A percentile compares a stretch with the other conserved stretches of the same genome.
Evolutionary conservation across 1,140 invertebrate genomes (phyloP).

Genomic region (Drosophila hydei): DNA sequence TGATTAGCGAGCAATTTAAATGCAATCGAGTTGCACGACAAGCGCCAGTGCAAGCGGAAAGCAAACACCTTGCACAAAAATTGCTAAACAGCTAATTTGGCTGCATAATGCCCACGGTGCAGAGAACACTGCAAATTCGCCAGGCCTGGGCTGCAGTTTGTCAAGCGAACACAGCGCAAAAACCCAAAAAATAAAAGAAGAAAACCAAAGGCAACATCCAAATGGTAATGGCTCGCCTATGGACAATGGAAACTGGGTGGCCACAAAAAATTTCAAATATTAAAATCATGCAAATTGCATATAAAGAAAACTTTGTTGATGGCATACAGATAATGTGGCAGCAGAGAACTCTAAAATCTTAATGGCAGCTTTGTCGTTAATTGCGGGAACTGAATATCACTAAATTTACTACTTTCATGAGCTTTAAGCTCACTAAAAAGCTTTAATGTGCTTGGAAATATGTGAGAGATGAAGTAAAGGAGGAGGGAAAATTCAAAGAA

Average conservation of each 20-base stretch:
- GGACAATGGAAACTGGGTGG: slow-evolving; percentile 48
- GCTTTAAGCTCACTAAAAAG: too few species aligned
- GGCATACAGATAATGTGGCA: background rate
- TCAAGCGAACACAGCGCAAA: slow-evolving; percentile 59
- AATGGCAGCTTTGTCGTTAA: too few species aligned
- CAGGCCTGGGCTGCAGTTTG: slow-evolving; percentile 67
- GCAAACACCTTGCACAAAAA: slow-evolving; percentile 38
- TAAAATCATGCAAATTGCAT: background rate
- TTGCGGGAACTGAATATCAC: too few species aligned
- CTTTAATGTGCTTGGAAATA: too few species aligned
- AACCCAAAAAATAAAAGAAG: slow-evolving; percentile 20
- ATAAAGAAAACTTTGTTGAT: background rate
- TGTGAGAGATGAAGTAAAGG: too few species aligned
- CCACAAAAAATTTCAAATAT: slow-evolving; percentile 7
- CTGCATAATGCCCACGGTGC: slow-evolving; percentile 43
- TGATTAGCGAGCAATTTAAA: slow-evolving; percentile 79
- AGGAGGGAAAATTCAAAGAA: too few species aligned
- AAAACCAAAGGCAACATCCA: slow-evolving; percentile 47
- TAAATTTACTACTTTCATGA: too few species aligned
- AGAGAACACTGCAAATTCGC: slow-evolving; percentile 52
- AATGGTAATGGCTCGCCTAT: slow-evolving; percentile 67
- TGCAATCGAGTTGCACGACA: slow-evolving; percentile 60
- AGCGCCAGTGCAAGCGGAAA: slow-evolving; percentile 11
- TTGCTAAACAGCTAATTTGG: slow-evolving; percentile 33
- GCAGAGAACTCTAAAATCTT: too few species aligned